phyloP scores from a whole-genome alignment of 2,797 vertebrate species.

The Miichthys miiuy region DNA sequence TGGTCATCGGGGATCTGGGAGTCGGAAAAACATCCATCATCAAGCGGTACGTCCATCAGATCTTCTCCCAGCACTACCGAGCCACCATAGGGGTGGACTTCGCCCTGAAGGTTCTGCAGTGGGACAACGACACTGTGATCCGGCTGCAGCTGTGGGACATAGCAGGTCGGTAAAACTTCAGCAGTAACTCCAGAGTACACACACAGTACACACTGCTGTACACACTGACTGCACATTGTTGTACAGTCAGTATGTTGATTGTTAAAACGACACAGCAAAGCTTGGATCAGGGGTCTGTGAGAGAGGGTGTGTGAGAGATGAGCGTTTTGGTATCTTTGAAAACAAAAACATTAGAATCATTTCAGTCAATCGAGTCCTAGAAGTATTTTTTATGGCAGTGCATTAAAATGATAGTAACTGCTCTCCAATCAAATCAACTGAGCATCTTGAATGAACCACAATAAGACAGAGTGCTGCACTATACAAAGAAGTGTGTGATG shows the following conservation, averaged over 20 bases:
- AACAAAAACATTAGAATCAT: slow-evolving; percentile 13
- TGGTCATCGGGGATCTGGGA: slow-evolving; percentile 87
- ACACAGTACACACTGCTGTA: background rate
- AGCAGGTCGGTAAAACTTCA: slow-evolving; percentile 77
- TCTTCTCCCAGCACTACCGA: slow-evolving; percentile 88
- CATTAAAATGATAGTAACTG: background rate
- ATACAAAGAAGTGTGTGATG: background rate
- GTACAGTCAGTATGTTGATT: background rate
- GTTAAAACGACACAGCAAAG: background rate
- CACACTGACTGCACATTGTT: background rate
- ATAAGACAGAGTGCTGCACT: background rate
- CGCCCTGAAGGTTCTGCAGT: slow-evolving; percentile 86
- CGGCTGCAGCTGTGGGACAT: slow-evolving; percentile 89
- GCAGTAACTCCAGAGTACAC: background rate
- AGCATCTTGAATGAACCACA: background rate
- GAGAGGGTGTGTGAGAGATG: too few relatives aligned
- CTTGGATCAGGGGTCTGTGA: background rate
- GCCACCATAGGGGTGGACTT: slow-evolving; percentile 89
- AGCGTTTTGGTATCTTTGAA: background rate
- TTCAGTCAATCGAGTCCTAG: background rate
- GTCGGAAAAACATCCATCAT: slow-evolving; percentile 88
- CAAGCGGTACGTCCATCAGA: slow-evolving; percentile 87
- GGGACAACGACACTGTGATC: slow-evolving; percentile 83
- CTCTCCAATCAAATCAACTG: background rate
- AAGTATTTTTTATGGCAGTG: background rate